These are phyloP conservation scores for Spisula solida DNA, from an alignment of 2,888 invertebrate genomes.

Conservation along the genomic window DNA sequence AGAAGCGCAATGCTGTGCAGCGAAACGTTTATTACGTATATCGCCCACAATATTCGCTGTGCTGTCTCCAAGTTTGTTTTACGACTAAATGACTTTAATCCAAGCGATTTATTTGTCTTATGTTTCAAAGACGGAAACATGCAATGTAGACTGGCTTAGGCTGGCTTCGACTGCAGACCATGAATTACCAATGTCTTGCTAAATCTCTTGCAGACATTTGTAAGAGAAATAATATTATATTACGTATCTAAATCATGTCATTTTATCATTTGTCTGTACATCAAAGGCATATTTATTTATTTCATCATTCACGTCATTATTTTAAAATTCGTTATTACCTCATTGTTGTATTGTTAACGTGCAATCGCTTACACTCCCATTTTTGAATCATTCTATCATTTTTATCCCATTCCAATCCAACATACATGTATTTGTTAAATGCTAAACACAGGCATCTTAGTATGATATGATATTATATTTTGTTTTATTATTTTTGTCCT, in stretches of 20 bases:
- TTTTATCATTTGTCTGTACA: neutral
- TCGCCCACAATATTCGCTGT: neutral
- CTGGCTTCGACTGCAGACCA: neutral
- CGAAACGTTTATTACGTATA: neutral
- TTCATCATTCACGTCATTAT: neutral
- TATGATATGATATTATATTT: neutral
- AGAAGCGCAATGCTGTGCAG: neutral
- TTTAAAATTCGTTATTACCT: neutral
- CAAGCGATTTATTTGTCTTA: neutral
- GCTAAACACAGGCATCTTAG: neutral
- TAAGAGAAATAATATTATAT: neutral
- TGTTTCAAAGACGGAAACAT: neutral
- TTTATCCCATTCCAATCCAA: slow-evolving; percentile 4
- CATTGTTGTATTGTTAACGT: neutral
- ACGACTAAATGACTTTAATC: neutral
- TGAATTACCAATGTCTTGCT: neutral
- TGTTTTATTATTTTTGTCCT: neutral
- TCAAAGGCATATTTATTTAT: slow-evolving; percentile 11
- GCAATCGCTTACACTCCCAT: neutral
- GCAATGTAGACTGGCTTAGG: neutral
- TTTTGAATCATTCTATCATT: neutral
- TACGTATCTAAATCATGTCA: neutral
- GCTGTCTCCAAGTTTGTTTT: neutral
- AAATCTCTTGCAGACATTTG: neutral
- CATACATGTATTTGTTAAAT: neutral